A percentile compares a stretch with the other conserved stretches of the same genome.
These are phyloP conservation scores for Notiomystis cincta DNA, from an alignment of 2,113 vertebrate genomes.

Conservation along the genomic window DNA sequence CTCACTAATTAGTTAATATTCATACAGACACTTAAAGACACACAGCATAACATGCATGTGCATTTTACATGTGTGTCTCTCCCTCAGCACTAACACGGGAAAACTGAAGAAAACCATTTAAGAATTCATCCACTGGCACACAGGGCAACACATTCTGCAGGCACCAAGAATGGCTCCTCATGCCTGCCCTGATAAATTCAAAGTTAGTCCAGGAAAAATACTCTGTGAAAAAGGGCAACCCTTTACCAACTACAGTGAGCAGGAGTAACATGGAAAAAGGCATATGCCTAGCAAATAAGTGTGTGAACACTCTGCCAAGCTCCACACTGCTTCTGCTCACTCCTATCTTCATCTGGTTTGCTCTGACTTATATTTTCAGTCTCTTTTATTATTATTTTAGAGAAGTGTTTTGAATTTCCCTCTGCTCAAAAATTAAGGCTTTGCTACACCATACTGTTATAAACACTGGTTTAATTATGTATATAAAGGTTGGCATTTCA, in stretches of 20 bases:
- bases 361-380: background rate
- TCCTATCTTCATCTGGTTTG: background rate
- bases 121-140: background rate
- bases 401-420: background rate
- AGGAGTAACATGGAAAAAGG: background rate
- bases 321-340: background rate
- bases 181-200: accelerated
- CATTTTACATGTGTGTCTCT: accelerated
- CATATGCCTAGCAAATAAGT: background rate
- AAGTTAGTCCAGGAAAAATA: background rate
- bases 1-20: background rate
- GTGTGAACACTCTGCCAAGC: background rate
- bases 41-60: background rate
- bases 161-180: background rate
- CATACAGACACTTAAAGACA: background rate
- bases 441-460: background rate
- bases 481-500: background rate
- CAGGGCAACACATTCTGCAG: background rate
- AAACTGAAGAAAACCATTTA: background rate
- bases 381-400: background rate
- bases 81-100: background rate
- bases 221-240: background rate
- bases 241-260: background rate
- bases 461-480: background rate
- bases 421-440: background rate